Base-by-base conservation (phyloP, 1,140 invertebrate genomes). In the Anastrepha obliqua region DNA sequence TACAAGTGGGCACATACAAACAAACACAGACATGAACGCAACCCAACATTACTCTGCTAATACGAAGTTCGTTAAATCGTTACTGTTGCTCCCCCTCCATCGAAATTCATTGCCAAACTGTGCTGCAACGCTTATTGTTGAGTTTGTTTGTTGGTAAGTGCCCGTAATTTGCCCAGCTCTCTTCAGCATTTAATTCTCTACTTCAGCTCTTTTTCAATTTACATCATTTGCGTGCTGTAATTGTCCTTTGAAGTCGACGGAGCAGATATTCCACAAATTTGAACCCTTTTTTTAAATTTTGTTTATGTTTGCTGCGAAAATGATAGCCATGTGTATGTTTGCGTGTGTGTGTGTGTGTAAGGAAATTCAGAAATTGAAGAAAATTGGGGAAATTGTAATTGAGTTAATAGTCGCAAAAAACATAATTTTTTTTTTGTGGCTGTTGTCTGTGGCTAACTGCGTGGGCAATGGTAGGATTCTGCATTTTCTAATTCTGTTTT, bases 191-290 rank as follows among this genome's bases (percentile, higher is more conserved):
- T 74, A 74, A 74, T 74, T 74, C 44, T 74, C 67, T 42, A 74
- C 39, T 44, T 74, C 67, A 74, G 44, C 67, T 74, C 67, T 42
- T 39, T 74, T 74, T 74, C 67, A 74, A 74, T 74, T 74, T 74
- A 74, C 39, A 17, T 44, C 67, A 74, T 74, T 74, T 74, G 39
- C 67, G 6, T 74, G 42, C 42, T 62, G 13, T 17, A 74, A 47
- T 29, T 74, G 39, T 74, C 13, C 39, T 44, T 74, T 74, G 67
- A 74, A 44, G 67, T 74, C 4, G 67, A 74, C 42, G 39, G 17
- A 74, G 67, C 13, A 13, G 67, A 44, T 42, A 74, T 74, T 44
- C 15, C 67, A n/a, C 67, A 74, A 74, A n/a, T 44, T 8, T 13
- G 39, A 17, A 74, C 42, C 67, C 67, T n/a, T 74, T 15, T 55